Evolutionary conservation across 53 echinoderm and acorn worm genomes (phyloP).

Genomic region (Mesocentrotus franciscanus): DNA sequence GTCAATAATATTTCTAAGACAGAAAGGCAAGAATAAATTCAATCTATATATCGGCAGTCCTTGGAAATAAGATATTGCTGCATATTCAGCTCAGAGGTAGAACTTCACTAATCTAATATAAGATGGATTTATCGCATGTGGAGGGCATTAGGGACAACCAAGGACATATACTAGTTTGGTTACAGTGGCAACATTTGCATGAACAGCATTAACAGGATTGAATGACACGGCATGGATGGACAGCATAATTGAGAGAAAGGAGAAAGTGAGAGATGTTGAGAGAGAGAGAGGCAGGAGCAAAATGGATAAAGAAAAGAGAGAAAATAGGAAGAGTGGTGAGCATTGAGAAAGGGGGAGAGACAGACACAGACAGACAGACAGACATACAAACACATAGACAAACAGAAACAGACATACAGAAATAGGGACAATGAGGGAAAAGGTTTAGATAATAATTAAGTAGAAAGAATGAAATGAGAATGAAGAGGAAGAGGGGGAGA

Average conservation of each 20-base stretch:
- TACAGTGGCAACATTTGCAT: slow-evolving; percentile 23
- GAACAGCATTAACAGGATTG: slow-evolving; percentile 10
- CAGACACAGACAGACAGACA: neutral
- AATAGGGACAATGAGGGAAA: neutral
- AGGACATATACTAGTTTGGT: neutral
- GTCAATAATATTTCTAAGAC: neutral
- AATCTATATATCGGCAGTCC: neutral
- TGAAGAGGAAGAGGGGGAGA: neutral
- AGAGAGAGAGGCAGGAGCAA: neutral
- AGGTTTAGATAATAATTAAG: neutral
- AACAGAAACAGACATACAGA: neutral
- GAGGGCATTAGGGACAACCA: neutral
- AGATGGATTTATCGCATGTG: neutral
- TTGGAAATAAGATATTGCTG: neutral
- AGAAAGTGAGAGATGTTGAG: neutral
- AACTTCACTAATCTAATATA: slow-evolving; percentile 2
- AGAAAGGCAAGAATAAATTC: neutral
- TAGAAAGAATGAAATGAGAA: neutral
- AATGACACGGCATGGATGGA: slow-evolving; percentile 7
- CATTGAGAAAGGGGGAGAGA: neutral
- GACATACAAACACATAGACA: neutral
- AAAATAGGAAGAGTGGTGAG: neutral
- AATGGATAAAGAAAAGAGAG: neutral
- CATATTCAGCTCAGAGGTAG: neutral
- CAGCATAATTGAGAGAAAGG: neutral